phyloP scores from a whole-genome alignment of 2,797 vertebrate species.

The Helarctos malayanus region DNA sequence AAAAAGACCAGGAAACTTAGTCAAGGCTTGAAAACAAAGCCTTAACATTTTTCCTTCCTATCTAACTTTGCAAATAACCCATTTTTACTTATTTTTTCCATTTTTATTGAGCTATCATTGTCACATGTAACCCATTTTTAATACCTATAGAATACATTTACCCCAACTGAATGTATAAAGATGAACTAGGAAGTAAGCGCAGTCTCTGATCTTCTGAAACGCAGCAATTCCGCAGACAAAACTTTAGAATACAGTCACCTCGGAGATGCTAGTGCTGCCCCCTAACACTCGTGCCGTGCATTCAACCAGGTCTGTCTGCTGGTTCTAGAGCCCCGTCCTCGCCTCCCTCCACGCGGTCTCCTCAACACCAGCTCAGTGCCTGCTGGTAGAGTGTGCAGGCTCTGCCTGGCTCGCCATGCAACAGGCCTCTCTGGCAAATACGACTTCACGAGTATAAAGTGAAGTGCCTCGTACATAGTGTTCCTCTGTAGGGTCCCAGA shows the following conservation, averaged over 20 bases:
- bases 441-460: background rate
- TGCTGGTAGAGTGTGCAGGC: background rate
- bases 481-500: background rate
- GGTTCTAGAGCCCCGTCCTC: background rate
- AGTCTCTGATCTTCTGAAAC: background rate
- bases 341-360: background rate
- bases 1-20: background rate
- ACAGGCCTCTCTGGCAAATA: background rate
- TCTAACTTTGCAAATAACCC: background rate
- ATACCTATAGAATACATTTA: background rate
- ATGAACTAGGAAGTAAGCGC: background rate
- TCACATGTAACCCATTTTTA: background rate
- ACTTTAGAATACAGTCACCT: background rate
- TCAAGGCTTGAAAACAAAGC: background rate
- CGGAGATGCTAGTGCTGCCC: background rate
- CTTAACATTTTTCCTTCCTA: background rate
- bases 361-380: background rate
- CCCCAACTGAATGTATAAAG: background rate
- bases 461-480: background rate
- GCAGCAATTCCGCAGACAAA: background rate
- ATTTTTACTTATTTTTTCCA: background rate
- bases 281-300: too few relatives aligned
- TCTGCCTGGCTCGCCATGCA: background rate
- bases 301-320: background rate
- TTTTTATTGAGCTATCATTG: background rate